Base-by-base conservation (phyloP, 2,797 vertebrate genomes). In the Thripadectes ignobilis region DNA sequence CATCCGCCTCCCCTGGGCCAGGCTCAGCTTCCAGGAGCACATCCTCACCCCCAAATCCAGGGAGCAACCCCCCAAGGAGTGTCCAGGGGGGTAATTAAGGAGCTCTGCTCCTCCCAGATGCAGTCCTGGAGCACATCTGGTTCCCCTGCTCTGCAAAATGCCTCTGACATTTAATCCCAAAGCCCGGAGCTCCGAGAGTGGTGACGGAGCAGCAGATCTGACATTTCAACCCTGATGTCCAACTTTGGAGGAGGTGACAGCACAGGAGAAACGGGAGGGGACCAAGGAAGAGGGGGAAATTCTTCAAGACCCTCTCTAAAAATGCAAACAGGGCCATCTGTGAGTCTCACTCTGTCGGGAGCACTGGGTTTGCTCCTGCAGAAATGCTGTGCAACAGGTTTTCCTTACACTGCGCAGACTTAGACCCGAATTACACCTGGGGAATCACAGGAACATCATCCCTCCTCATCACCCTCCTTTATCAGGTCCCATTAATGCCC, bases 131-230 rank as follows among this genome's bases (percentile, higher is more conserved):
- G 67, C 72, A 57, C 94, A 85, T 85, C 84, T 87, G 92, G 54
- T 85, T 85, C 66, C 92, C 51, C 2, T n/a, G 77, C 30, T 59
- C 74, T 41, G 30, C 86, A 87, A 92, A 92, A 78, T 6, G 54
- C 92, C 74, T 87, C 29, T 95, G 95, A 92, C 94, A 91, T 94
- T 93, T 87, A 17, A 22, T 66, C 76, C 61, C 71, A n/a, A 82
- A 85, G 84, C 91, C 81, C 19, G 83, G 90, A 83, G 2, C 68
- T 81, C 43, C 23, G 4, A 26, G 43, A 45, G 89, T 2, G 1
- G 78, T 43, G 93, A 79, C n/a, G 1, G 80, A 91, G 66, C 41
- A 93, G 79, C 93, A 66, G 54, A 75, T 36, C 55, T 85, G 94
- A 93, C 92, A 89, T 93, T 86, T 94, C 89, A 30, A 78, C 86